Evolutionary conservation across 1,140 invertebrate species (phyloP).

Genomic region (Plutomurus gul): DNA sequence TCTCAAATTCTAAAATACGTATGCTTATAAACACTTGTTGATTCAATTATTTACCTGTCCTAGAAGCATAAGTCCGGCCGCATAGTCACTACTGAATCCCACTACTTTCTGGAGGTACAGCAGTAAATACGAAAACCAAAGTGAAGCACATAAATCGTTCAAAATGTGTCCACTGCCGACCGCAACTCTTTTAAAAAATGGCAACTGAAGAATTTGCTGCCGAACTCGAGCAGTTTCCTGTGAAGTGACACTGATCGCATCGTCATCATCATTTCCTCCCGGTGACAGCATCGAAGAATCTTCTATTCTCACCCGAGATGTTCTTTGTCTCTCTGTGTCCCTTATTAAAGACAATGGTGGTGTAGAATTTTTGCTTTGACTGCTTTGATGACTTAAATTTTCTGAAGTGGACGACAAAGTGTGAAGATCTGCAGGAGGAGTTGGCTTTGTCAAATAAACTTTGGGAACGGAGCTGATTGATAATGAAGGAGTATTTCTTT

Average conservation of each 20-base stretch:
- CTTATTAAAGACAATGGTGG: background rate
- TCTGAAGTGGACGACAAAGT: background rate
- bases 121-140: constrained; percentile 98
- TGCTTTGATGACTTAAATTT: background rate
- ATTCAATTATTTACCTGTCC: constrained; percentile 73
- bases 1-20: no score
- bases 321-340: background rate
- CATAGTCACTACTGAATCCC: constrained; percentile 71
- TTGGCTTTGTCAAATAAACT: constrained; percentile 4
- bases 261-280: background rate
- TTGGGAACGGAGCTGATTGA: background rate
- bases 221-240: background rate
- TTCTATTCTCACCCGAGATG: background rate
- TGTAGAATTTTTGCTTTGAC: background rate
- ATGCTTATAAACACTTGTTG: no score
- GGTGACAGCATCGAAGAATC: background rate
- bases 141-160: constrained; percentile 92
- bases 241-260: background rate
- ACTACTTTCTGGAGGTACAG: constrained; percentile 87
- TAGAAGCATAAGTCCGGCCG: constrained; percentile 79
- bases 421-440: background rate
- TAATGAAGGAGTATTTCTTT: background rate
- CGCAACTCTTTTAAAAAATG: constrained; percentile 55
- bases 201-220: background rate
- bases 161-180: constrained; percentile 81